phyloP scores from a whole-genome alignment of 2,797 vertebrate species.

The Sphenodon punctatus region DNA sequence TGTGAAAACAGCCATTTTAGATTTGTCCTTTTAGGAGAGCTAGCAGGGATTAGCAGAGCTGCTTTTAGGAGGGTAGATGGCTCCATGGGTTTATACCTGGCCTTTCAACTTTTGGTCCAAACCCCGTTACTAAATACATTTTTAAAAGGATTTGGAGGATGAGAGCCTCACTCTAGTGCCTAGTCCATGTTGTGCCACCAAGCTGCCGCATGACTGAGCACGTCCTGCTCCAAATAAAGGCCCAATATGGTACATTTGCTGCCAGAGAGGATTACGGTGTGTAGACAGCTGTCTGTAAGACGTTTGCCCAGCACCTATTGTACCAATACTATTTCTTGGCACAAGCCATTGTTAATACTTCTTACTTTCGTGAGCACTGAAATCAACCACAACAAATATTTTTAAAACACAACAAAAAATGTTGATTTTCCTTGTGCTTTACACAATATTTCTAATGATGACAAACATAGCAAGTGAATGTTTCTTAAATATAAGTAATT shows the following conservation, averaged over 20 bases:
- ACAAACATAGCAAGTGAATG: constrained; percentile 80
- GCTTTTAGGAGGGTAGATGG: constrained; percentile 38
- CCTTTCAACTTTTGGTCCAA: constrained; percentile 48
- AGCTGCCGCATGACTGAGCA: constrained; percentile 31
- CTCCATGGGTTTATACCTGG: constrained; percentile 30
- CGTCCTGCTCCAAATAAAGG: constrained; percentile 26
- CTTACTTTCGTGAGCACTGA: constrained; percentile 65
- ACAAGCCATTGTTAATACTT: constrained; percentile 60
- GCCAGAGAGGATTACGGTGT: constrained; percentile 45
- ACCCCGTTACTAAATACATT: constrained; percentile 35
- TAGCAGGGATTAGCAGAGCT: constrained; percentile 42
- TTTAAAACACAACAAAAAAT: constrained; percentile 68
- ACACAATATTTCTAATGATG: constrained; percentile 78
- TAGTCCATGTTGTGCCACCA: constrained; percentile 41
- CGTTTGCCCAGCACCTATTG: constrained; percentile 31
- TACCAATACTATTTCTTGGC: constrained; percentile 55
- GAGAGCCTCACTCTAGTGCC: constrained; percentile 47
- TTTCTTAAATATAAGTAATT: constrained; percentile 79
- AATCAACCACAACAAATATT: constrained; percentile 77
- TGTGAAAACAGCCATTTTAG: constrained; percentile 61
- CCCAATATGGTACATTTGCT: constrained; percentile 31
- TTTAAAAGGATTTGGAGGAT: constrained; percentile 6
- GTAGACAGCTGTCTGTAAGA: constrained; percentile 27
- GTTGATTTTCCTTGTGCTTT: constrained; percentile 77
- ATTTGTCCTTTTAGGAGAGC: constrained; percentile 49